Conservation (phyloP, 2,797 vertebrate species). For the Squalus acanthias region DNA sequence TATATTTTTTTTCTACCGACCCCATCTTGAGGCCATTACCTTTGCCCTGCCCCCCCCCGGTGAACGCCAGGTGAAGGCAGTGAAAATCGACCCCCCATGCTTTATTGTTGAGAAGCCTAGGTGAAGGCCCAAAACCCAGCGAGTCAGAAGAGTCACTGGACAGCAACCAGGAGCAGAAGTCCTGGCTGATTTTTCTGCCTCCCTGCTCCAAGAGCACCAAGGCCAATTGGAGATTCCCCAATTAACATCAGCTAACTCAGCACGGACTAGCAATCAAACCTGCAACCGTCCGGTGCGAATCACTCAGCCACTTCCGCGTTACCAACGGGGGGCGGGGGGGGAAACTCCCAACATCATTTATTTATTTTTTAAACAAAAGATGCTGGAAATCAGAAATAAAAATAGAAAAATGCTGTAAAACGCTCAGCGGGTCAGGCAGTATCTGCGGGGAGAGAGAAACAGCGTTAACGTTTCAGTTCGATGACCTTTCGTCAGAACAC, state of each 20-base stretch:
- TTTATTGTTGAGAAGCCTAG: neutral
- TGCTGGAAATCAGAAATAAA: neutral
- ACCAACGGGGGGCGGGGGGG: neutral
- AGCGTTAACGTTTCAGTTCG: neutral
- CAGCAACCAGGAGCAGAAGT: neutral
- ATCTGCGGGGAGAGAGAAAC: neutral
- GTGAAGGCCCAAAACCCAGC: neutral
- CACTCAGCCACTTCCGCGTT: neutral
- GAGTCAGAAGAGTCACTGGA: neutral
- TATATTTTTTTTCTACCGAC: neutral
- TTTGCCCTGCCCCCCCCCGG: too few species aligned
- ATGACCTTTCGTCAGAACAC: neutral
- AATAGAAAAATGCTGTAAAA: neutral
- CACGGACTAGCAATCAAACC: neutral
- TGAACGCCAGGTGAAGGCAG: neutral
- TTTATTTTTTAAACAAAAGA: neutral
- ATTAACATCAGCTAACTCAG: neutral
- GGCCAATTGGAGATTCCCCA: neutral
- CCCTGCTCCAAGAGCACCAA: neutral
- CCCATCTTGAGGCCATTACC: neutral
- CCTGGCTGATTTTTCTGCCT: neutral
- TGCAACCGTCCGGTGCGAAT: neutral
- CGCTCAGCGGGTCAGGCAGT: neutral
- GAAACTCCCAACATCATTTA: neutral
- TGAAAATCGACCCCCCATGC: neutral